These are phyloP conservation scores for Cotesia chilonis DNA, from an alignment of 1,140 invertebrate genomes.

Conservation along the genomic window DNA sequence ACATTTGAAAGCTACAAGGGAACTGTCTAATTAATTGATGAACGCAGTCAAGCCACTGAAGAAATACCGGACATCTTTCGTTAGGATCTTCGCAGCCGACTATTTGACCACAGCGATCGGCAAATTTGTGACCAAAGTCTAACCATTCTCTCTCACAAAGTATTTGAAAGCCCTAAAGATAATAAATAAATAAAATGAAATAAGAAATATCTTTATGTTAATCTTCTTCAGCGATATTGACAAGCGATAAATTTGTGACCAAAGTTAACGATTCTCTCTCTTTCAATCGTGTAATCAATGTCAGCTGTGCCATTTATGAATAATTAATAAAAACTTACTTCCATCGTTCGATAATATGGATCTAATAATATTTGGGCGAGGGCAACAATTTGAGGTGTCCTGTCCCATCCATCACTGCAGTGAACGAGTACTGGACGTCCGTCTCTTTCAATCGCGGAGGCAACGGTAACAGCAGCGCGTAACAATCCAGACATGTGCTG, in stretches of 20 bases:
- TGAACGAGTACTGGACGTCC: conserved; percentile 92
- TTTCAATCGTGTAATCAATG: too few relatives aligned
- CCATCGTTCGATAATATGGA: conserved; percentile 90
- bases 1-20: conserved; percentile 95
- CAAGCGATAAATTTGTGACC: too few relatives aligned
- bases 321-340: conserved; percentile 67
- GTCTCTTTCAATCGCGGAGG: conserved; percentile 81
- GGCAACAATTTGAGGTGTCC: conserved; percentile 93
- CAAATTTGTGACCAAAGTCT: conserved; percentile 97
- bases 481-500: conserved; percentile 86
- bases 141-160: conserved; percentile 95
- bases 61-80: conserved; percentile 94
- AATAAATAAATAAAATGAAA: conserved; percentile 27
- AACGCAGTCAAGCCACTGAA: conserved; percentile 97
- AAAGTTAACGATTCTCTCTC: too few relatives aligned
- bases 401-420: conserved; percentile 97
- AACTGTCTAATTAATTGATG: conserved; percentile 92
- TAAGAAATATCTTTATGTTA: too few relatives aligned
- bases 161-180: conserved; percentile 85
- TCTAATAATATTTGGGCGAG: conserved; percentile 91
- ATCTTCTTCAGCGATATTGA: too few relatives aligned
- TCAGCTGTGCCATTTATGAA: background rate
- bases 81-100: conserved; percentile 85
- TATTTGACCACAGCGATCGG: conserved; percentile 90
- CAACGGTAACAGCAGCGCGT: conserved; percentile 81